Base-by-base conservation (phyloP, 2,888 invertebrate genomes). In the Lingula anatina region DNA sequence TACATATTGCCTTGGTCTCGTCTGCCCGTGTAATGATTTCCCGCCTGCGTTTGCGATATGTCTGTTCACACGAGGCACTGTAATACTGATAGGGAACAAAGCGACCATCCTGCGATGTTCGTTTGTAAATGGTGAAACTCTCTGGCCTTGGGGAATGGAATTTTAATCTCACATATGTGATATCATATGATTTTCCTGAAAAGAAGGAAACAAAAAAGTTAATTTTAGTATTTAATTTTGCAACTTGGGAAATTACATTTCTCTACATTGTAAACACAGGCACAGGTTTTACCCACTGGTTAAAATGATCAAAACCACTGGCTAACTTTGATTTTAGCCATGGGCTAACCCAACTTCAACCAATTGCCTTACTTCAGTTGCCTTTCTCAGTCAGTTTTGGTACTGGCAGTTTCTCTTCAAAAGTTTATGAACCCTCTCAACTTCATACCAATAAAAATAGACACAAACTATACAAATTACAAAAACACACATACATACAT, bases 131-230 rank as follows among this genome's bases (percentile, higher is more conserved):
- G 23, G 91, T 89, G 79, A 99, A 97, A 75, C 95, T 95, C 75
- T 97, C 96, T 0, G 99, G 99, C 50, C 97, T 83, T 0, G 95
- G 93, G 0, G 95, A 94, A 70, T 91, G 89, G 81, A 95, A 99
- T 69, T 90, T 86, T 50, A 99, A 82, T 47, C 93, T 83, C 24
- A 99, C 88, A 77, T 97, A 99, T 0, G 96, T 97, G 56, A 99
- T 93, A 71, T 99, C 96, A 77, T 90, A 97, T 0, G 94, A 85
- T 79, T 97, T 99, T 31, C 88, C 96, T 95, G 80, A 18, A 81
- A 79, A 55, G 59, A 61, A 61, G 46, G 50, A 50, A 39, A n/a
- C n/a, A n/a, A n/a, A n/a, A n/a, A n/a, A n/a, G n/a, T n/a, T n/a
- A n/a, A n/a, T n/a, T n/a, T n/a, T n/a, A n/a, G n/a, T n/a, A n/a